A percentile compares a stretch with the other conserved stretches of the same genome.
Evolutionary conservation across 2,113 vertebrate genomes (phyloP).

Genomic region (Podarcis muralis): DNA sequence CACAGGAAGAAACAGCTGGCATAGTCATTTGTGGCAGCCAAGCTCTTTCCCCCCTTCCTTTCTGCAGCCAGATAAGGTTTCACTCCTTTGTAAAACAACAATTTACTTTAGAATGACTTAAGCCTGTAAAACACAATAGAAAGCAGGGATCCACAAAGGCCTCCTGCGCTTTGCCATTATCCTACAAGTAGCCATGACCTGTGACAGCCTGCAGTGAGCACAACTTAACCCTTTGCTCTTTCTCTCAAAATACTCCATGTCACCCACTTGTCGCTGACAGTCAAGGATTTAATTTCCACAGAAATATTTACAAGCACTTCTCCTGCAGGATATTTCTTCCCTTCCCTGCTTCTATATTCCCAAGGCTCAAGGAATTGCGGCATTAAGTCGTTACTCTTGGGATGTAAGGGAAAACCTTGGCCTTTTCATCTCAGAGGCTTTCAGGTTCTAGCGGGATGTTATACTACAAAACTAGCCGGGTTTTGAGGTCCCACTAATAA

Average conservation of each 20-base stretch:
- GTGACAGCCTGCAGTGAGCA: constrained; percentile 56
- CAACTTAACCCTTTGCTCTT: constrained; percentile 71
- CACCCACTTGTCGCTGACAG: constrained; percentile 44
- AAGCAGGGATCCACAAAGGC: constrained; percentile 65
- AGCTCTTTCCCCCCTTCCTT: constrained; percentile 35
- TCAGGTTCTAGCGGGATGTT: constrained; percentile 5
- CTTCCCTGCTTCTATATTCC: background rate
- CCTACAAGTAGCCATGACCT: constrained; percentile 67
- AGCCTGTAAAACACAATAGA: constrained; percentile 83
- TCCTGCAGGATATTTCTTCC: background rate
- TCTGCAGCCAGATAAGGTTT: constrained; percentile 80
- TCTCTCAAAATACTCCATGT: constrained; percentile 52
- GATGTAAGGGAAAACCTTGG: background rate
- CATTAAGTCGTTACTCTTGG: background rate
- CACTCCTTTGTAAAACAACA: constrained; percentile 81
- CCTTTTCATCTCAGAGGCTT: background rate
- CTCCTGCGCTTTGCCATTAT: constrained; percentile 58
- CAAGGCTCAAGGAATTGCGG: background rate
- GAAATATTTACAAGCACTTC: constrained; percentile 14
- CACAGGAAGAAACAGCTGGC: constrained; percentile 84
- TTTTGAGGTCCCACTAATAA: background rate
- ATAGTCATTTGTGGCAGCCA: constrained; percentile 79
- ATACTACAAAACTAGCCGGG: background rate
- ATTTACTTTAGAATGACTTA: constrained; percentile 81
- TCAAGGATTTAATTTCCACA: constrained; percentile 57